These are phyloP conservation scores for Oedothorax gibbosus DNA, from an alignment of 1,140 invertebrate genomes.

Conservation along the genomic window DNA sequence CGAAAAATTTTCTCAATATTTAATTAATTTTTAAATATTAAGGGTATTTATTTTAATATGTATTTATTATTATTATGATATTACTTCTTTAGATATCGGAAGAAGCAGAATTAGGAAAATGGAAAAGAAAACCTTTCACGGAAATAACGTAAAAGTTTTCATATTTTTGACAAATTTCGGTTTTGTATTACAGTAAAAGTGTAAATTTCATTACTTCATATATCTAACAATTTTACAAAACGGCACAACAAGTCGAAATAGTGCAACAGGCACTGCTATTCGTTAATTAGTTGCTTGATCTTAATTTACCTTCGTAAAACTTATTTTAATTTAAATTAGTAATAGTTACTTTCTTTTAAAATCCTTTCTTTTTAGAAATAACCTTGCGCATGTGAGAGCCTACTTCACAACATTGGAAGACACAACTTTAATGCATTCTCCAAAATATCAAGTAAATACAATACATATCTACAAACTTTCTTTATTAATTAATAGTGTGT, in stretches of 20 bases:
- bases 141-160: slow-evolving; percentile 45
- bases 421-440: slow-evolving; percentile 47
- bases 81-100: slow-evolving; percentile 30
- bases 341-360: not conserved
- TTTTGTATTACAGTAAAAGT: too few species aligned
- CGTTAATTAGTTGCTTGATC: too few species aligned
- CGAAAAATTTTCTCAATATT: too few species aligned
- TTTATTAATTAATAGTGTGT: too few species aligned
- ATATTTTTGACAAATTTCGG: not conserved
- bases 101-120: slow-evolving; percentile 42
- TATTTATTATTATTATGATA: too few species aligned
- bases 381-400: slow-evolving; percentile 38
- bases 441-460: slow-evolving; percentile 40
- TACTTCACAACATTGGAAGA: slow-evolving; percentile 44
- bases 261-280: too few species aligned
- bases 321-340: too few species aligned
- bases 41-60: not conserved
- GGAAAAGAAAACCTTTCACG: slow-evolving; percentile 37
- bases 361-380: slow-evolving; percentile 18
- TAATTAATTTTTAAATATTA: not conserved
- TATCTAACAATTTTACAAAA: too few species aligned
- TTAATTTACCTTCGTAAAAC: too few species aligned
- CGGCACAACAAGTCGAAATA: too few species aligned
- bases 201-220: too few species aligned
- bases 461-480: too few species aligned